Conservation (phyloP, 2,797 vertebrate species). For the Anolis apletophallus region DNA sequence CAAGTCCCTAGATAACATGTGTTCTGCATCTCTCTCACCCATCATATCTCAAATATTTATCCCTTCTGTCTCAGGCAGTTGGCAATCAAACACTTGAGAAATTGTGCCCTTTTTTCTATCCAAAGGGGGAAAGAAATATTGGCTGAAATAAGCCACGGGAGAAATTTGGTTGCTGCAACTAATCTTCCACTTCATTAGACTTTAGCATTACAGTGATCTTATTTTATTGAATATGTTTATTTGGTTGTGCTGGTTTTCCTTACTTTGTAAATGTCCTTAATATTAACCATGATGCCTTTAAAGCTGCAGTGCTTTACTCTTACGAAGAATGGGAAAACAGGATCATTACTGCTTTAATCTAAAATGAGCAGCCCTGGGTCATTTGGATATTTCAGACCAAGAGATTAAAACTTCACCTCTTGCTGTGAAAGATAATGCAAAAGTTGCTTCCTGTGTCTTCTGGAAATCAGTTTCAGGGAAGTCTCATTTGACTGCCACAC, state of each 20-base stretch:
- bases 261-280: slow-evolving; percentile 64
- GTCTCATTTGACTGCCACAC: slow-evolving; percentile 25
- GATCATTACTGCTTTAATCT: slow-evolving; percentile 53
- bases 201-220: slow-evolving; percentile 69
- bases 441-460: slow-evolving; percentile 52
- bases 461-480: slow-evolving; percentile 41
- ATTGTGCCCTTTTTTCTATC: slow-evolving; percentile 55
- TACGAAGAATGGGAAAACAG: slow-evolving; percentile 49
- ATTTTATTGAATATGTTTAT: slow-evolving; percentile 74
- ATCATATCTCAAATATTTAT: slow-evolving; percentile 60
- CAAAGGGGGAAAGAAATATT: slow-evolving; percentile 56
- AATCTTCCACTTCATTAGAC: slow-evolving; percentile 70
- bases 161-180: slow-evolving; percentile 64
- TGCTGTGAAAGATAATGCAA: slow-evolving; percentile 57
- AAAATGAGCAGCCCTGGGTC: slow-evolving; percentile 54
- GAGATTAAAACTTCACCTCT: slow-evolving; percentile 57
- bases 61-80: slow-evolving; percentile 37
- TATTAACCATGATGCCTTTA: slow-evolving; percentile 52
- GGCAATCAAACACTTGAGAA: slow-evolving; percentile 53
- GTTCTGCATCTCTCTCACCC: slow-evolving; percentile 40
- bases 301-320: slow-evolving; percentile 19
- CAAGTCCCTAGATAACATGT: neutral
- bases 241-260: slow-evolving; percentile 59
- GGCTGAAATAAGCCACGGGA: slow-evolving; percentile 58
- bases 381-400: slow-evolving; percentile 61